A percentile compares a stretch with the other conserved stretches of the same genome.
Evolutionary conservation across 2,113 vertebrate species (phyloP).

Genomic region (Vicugna pacos): DNA sequence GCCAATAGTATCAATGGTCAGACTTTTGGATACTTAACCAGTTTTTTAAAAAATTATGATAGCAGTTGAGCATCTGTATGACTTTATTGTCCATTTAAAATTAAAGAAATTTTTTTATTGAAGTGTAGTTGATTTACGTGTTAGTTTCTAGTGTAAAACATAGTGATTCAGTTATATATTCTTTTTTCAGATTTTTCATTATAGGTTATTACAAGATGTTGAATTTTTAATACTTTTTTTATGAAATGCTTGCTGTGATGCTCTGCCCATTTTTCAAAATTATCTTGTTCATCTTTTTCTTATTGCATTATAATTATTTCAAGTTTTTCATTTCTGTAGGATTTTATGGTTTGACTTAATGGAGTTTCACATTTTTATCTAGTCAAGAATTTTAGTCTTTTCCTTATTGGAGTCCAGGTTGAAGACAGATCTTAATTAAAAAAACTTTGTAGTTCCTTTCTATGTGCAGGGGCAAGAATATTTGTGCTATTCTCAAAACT

Average conservation of each 20-base stretch:
- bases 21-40: background rate
- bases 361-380: constrained; percentile 16
- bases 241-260: constrained; percentile 24
- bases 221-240: constrained; percentile 25
- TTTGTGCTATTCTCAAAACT: background rate
- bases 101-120: too few species aligned
- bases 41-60: constrained; percentile 17
- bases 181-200: too few species aligned
- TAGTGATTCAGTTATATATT: too few species aligned
- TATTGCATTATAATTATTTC: constrained; percentile 4
- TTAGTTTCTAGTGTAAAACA: too few species aligned
- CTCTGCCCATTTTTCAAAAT: constrained; percentile 22
- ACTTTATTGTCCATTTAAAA: background rate
- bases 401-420: background rate
- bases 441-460: background rate
- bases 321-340: constrained; percentile 37
- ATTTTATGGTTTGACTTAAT: constrained; percentile 28
- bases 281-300: background rate
- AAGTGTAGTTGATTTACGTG: too few species aligned
- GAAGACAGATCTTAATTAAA: constrained; percentile 52
- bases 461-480: background rate
- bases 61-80: constrained; percentile 25
- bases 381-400: constrained; percentile 8
- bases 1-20: background rate
- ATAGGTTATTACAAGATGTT: too few species aligned